Evolutionary conservation across 1,140 invertebrate species (phyloP), one percentile per base, ranked within the genome.

Genomic region (Zaprionus ghesquierei): DNA sequence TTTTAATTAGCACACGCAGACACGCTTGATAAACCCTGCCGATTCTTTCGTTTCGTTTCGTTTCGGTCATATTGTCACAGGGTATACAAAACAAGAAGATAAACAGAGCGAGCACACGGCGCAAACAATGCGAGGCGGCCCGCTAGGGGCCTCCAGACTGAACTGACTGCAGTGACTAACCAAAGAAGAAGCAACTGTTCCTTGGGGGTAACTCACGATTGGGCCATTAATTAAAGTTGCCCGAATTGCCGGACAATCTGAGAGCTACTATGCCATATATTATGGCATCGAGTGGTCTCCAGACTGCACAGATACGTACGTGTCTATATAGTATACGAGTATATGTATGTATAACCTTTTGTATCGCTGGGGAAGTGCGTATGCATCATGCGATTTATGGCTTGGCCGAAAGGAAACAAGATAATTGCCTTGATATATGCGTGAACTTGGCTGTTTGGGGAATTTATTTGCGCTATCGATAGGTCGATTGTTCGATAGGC

Each of bases 171-270:
- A n/a, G n/a, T n/a, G n/a, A 10, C 44, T 8, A 18, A 15, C 13
- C 12, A 12, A 35, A 22, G 41, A 22, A 46, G 41, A 46, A 46
- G 41, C 41, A 22, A 31, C 18, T 55, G 22, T 41, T 44, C n/a
- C 25, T 27, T 25, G 9, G 15, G 15, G 38, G 27, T 53, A 53
- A 44, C 49, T 60, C 66, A 55, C 62, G 38, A 59, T 41, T 9
- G 6, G n/a, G 79, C 75, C 76, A 82, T 84, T 79, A 84, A 84
- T 82, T 84, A 82, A 65, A 56, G 41, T 54, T 60, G 46, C 10
- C 53, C 53, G 46, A 71, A 75, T 55, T 74, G 64, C 46, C 66
- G 25, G 35, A 50, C 29, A 55, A 69, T 69, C 65, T 56, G 22
- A 25, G 38, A 60, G 44, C 69, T 51, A 12, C 0, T 51, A 12